Evolutionary conservation across 2,797 vertebrate genomes (phyloP).

Genomic region (Sebastes paucispinis): DNA sequence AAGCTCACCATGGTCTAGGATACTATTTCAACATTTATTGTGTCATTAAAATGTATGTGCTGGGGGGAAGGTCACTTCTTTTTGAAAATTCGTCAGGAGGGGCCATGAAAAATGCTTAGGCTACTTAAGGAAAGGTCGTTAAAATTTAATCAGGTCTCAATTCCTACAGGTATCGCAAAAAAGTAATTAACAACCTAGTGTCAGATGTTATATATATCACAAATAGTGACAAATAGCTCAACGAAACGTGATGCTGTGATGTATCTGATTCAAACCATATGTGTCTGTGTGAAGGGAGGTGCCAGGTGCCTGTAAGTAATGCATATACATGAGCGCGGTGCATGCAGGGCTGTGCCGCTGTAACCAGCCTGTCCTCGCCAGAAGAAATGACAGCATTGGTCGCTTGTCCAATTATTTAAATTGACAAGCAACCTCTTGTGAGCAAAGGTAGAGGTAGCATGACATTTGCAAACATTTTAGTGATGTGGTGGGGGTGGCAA

Average conservation of each 20-base stretch:
- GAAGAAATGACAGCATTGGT: background rate
- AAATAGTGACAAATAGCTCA: conserved; percentile 27
- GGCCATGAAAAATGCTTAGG: conserved; percentile 48
- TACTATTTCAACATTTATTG: conserved; percentile 68
- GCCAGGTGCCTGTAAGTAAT: conserved; percentile 3
- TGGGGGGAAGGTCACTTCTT: conserved; percentile 56
- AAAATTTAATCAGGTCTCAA: conserved; percentile 52
- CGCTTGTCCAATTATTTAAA: conserved; percentile 1
- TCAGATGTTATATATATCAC: conserved; percentile 37
- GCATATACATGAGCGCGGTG: background rate
- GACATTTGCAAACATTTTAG: background rate
- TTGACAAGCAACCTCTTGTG: conserved; percentile 9
- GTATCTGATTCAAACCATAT: conserved; percentile 2
- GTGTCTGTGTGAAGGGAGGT: background rate
- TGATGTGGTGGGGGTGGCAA: background rate
- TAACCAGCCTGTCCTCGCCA: conserved; percentile 7
- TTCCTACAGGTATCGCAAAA: conserved; percentile 40
- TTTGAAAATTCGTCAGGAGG: conserved; percentile 43
- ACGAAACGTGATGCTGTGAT: conserved; percentile 6
- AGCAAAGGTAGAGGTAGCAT: background rate
- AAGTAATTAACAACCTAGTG: conserved; percentile 12
- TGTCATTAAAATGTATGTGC: conserved; percentile 68
- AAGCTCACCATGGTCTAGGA: conserved; percentile 35
- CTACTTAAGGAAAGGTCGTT: conserved; percentile 45
- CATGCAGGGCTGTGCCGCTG: background rate